Evolutionary conservation across 2,113 vertebrate species (phyloP).

Genomic region (Neotoma lepida): DNA sequence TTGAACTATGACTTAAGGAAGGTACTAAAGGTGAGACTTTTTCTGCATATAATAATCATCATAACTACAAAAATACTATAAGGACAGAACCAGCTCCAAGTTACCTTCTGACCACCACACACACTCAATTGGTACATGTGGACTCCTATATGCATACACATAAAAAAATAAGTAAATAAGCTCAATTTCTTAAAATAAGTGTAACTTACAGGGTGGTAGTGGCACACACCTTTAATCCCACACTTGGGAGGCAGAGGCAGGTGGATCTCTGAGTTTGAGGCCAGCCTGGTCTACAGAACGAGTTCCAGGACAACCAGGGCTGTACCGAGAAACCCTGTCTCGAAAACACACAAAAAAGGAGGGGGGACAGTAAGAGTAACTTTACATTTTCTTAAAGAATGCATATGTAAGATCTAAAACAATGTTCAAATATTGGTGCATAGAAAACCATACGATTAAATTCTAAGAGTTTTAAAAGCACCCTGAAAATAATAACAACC

Average conservation of each 20-base stretch:
- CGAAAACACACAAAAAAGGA: background rate
- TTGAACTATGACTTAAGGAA: slow-evolving; percentile 20
- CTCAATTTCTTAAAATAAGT: background rate
- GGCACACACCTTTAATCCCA: background rate
- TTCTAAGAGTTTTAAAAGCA: slow-evolving; percentile 30
- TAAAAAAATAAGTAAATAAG: background rate
- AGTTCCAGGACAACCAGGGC: background rate
- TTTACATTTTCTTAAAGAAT: background rate
- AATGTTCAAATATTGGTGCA: slow-evolving; percentile 15
- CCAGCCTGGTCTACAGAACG: background rate
- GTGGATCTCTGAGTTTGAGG: background rate
- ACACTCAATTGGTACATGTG: background rate
- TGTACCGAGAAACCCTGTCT: background rate
- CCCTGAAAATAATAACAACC: background rate
- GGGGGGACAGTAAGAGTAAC: background rate
- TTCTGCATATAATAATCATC: slow-evolving; percentile 34
- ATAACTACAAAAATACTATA: background rate
- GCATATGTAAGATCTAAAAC: background rate
- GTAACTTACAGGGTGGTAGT: background rate
- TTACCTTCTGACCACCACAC: background rate
- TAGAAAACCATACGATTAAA: slow-evolving; percentile 24
- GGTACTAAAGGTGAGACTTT: background rate
- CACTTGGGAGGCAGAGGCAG: background rate
- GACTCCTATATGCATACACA: too few relatives aligned
- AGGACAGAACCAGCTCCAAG: background rate